Evolutionary conservation across 1,140 invertebrate genomes (phyloP).

Genomic region (Drosophila lacteicornis): DNA sequence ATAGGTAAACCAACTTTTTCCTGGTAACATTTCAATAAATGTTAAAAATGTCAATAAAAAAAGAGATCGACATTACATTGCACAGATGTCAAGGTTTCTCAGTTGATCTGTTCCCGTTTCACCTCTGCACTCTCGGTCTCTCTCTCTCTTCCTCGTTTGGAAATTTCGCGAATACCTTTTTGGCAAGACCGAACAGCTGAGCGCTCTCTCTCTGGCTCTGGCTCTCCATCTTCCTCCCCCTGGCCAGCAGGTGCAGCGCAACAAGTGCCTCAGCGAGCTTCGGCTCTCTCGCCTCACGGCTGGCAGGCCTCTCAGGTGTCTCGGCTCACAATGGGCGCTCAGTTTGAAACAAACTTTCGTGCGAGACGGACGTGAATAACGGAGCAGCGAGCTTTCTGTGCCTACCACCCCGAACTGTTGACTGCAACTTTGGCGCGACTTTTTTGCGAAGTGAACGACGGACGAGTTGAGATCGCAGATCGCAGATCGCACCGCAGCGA

Average conservation of each 20-base stretch:
- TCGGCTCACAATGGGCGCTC: conserved; percentile 19
- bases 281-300: conserved; percentile 26
- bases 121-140: conserved; percentile 19
- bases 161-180: conserved; percentile 52
- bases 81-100: conserved; percentile 47
- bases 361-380: conserved; percentile 67
- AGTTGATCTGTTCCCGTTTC: conserved; percentile 21
- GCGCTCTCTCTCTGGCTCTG: conserved; percentile 5
- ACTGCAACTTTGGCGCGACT: conserved; percentile 62
- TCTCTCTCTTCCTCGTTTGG: neutral
- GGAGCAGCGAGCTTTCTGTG: conserved; percentile 29
- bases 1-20: neutral
- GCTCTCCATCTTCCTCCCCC: neutral
- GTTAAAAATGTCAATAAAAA: conserved; percentile 30
- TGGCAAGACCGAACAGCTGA: conserved; percentile 20
- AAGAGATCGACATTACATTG: conserved; percentile 13
- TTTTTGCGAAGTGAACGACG: conserved; percentile 54
- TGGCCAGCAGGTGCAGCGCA: conserved; percentile 42
- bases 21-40: too few species aligned
- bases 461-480: conserved; percentile 7
- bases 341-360: conserved; percentile 81
- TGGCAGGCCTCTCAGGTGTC: conserved; percentile 1
- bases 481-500: conserved; percentile 45
- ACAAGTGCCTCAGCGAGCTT: conserved; percentile 53
- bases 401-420: conserved; percentile 26